A percentile compares a stretch with the other conserved stretches of the same genome.
These are phyloP conservation scores for Balaenoptera acutorostrata DNA, from an alignment of 2,113 vertebrate genomes.

Conservation along the genomic window DNA sequence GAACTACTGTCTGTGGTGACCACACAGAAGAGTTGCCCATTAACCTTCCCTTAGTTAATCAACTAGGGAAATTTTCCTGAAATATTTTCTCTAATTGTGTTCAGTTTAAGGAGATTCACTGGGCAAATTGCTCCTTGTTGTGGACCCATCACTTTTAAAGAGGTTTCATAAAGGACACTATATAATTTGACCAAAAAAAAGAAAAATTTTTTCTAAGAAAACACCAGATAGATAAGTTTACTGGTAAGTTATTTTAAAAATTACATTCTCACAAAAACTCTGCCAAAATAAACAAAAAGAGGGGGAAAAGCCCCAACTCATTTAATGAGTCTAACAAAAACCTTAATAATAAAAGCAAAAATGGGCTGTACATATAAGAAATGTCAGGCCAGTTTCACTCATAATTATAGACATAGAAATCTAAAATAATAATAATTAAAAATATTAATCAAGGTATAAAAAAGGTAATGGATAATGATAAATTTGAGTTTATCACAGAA, in stretches of 20 bases:
- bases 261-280: not conserved
- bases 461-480: not conserved
- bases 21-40: not conserved
- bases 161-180: conserved; percentile 5
- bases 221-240: not conserved
- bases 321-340: not conserved
- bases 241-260: not conserved
- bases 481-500: not conserved
- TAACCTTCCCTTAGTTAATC: not conserved
- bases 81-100: not conserved
- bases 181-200: not conserved
- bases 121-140: not conserved
- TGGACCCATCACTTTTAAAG: not conserved
- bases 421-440: not conserved
- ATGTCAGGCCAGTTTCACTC: not conserved
- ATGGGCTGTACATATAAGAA: not conserved
- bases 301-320: not conserved
- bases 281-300: not conserved
- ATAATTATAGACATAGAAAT: not conserved
- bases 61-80: not conserved
- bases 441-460: not conserved
- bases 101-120: not conserved
- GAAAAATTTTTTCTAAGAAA: not conserved
- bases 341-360: not conserved
- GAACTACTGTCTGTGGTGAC: not conserved